Conservation (phyloP, 2,797 vertebrate species). For the Oophaga sylvatica region DNA sequence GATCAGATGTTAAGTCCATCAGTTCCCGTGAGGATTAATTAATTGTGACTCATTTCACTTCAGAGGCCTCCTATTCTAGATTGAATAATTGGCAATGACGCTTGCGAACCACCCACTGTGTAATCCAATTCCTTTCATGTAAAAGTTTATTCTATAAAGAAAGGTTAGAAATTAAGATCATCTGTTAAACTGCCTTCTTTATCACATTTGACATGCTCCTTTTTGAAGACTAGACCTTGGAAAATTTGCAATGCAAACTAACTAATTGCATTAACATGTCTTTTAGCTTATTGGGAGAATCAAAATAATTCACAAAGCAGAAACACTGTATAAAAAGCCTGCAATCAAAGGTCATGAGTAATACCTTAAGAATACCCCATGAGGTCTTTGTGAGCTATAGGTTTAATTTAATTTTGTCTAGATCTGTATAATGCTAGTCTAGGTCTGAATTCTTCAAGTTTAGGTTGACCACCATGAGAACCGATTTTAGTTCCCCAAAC, state of each 20-base stretch:
- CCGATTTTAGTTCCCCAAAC: not conserved
- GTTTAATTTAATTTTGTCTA: not conserved
- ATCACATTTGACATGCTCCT: slow-evolving; percentile 2
- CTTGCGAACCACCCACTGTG: slow-evolving; percentile 21
- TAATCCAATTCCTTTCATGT: slow-evolving; percentile 20
- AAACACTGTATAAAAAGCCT: not conserved
- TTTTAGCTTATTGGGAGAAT: not conserved
- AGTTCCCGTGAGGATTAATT: not conserved
- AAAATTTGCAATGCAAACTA: slow-evolving; percentile 9
- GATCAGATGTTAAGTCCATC: slow-evolving; percentile 9
- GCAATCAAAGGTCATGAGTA: not conserved
- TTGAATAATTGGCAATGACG: slow-evolving; percentile 26
- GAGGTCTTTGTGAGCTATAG: not conserved
- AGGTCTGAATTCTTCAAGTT: not conserved
- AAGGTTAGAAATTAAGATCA: slow-evolving; percentile 30
- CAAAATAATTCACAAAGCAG: not conserved
- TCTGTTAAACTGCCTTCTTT: slow-evolving; percentile 15
- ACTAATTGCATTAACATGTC: slow-evolving; percentile 14
- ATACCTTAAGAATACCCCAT: not conserved
- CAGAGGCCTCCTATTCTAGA: slow-evolving; percentile 6
- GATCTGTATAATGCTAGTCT: not conserved
- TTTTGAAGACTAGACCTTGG: slow-evolving; percentile 10
- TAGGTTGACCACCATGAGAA: not conserved
- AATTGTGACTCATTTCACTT: slow-evolving; percentile 23
- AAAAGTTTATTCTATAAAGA: slow-evolving; percentile 6